phyloP scores from a whole-genome alignment of 2,797 vertebrate genomes.

The Helicolenus hilgendorfi region DNA sequence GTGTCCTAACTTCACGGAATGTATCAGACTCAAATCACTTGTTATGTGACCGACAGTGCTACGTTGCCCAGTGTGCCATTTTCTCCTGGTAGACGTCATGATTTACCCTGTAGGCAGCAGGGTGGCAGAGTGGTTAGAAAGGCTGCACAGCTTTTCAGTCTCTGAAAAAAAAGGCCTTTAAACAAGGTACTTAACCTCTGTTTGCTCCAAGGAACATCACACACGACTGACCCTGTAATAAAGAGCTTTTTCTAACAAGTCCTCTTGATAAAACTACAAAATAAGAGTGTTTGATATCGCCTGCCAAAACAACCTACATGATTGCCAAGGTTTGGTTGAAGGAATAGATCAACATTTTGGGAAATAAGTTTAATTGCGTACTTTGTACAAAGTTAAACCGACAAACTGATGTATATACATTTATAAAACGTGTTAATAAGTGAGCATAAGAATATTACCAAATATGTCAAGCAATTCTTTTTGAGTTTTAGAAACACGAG shows the following conservation, averaged over 20 bases:
- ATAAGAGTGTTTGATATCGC: neutral
- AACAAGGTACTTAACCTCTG: conserved; percentile 5
- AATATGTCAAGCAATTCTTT: too few relatives aligned
- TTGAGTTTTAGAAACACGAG: neutral
- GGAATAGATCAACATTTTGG: neutral
- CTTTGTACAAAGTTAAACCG: too few relatives aligned
- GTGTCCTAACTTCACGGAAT: neutral
- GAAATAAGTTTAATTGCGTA: neutral
- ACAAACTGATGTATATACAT: too few relatives aligned
- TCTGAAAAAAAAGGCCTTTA: neutral
- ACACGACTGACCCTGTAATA: neutral
- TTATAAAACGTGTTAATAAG: neutral
- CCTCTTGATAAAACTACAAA: neutral
- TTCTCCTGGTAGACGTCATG: neutral
- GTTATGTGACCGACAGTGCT: neutral
- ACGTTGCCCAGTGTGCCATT: neutral
- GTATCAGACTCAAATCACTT: neutral
- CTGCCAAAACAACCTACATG: neutral
- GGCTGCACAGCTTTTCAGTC: neutral
- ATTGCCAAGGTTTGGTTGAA: neutral
- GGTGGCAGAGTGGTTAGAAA: neutral
- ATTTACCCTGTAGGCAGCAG: neutral
- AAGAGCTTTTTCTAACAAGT: neutral
- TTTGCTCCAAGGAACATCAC: neutral
- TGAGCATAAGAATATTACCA: too few relatives aligned